These are phyloP conservation scores for Frankliniella intonsa DNA, from an alignment of 2,888 invertebrate genomes.

Conservation along the genomic window DNA sequence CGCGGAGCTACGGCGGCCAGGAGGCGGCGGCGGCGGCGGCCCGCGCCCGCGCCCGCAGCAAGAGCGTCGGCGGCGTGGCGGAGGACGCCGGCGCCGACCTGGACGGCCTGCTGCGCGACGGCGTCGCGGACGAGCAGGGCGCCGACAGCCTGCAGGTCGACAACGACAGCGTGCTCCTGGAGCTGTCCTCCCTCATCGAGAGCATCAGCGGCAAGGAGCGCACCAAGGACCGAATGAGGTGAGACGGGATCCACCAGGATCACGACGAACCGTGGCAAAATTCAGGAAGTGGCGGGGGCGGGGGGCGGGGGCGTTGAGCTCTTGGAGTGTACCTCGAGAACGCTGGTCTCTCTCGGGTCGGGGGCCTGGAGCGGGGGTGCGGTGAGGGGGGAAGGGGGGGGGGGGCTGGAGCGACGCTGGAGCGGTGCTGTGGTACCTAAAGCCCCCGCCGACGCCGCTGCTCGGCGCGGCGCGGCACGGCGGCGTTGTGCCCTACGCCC, in stretches of 20 bases:
- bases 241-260: neutral
- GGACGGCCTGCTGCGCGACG: neutral
- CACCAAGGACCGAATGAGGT: neutral
- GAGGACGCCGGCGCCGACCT: neutral
- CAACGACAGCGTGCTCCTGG: conserved; percentile 15
- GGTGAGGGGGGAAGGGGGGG: too few relatives aligned
- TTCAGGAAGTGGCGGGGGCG: too few relatives aligned
- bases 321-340: too few relatives aligned
- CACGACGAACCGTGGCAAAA: neutral
- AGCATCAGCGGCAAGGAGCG: neutral
- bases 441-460: too few relatives aligned
- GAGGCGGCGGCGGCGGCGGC: neutral
- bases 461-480: too few relatives aligned
- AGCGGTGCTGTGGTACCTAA: too few relatives aligned
- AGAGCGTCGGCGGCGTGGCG: neutral
- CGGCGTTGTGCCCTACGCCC: neutral
- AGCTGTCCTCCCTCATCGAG: conserved; percentile 22
- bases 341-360: too few relatives aligned
- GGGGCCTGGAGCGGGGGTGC: too few relatives aligned
- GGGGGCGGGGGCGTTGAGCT: too few relatives aligned
- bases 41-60: neutral
- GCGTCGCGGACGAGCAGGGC: neutral
- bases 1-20: neutral
- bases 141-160: neutral
- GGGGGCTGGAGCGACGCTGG: too few relatives aligned